phyloP scores from a whole-genome alignment of 2,797 vertebrate species.

The Neosalanx taihuensis region DNA sequence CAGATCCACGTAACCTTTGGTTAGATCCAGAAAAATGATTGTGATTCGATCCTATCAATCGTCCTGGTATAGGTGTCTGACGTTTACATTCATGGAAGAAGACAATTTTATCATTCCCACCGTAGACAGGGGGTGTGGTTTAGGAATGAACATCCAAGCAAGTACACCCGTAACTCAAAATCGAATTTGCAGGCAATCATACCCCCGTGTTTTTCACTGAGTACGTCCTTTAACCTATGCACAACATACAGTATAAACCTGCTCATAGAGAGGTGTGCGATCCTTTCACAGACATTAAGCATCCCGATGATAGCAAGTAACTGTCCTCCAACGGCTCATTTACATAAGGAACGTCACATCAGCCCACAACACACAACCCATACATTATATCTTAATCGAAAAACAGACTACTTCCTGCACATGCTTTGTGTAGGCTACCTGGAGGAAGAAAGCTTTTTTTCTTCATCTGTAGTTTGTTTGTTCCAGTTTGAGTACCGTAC shows the following conservation, averaged over 20 bases:
- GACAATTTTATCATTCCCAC: neutral
- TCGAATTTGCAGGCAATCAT: too few relatives aligned
- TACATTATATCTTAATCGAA: neutral
- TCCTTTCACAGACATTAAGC: conserved; percentile 14
- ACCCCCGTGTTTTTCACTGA: too few relatives aligned
- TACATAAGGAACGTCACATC: conserved; percentile 12
- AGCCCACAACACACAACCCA: neutral
- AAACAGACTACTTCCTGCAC: neutral
- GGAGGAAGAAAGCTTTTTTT: too few relatives aligned
- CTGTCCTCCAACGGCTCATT: conserved; percentile 7
- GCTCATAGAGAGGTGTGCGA: neutral
- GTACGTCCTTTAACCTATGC: too few relatives aligned
- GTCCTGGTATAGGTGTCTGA: neutral
- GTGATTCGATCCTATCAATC: conserved; percentile 36
- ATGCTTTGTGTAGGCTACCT: neutral
- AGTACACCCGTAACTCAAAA: too few relatives aligned
- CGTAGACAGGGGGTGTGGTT: neutral
- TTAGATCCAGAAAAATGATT: conserved; percentile 29
- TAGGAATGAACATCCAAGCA: too few relatives aligned
- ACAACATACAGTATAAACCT: neutral
- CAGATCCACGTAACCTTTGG: conserved; percentile 19
- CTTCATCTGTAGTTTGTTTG: neutral
- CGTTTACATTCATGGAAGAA: neutral
- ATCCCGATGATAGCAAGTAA: conserved; percentile 1
- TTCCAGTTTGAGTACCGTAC: neutral